Evolutionary conservation across 92 coral and sea anemone genomes (phyloP), one percentile per base, ranked within the genome.

Genomic region (Paragorgia papillata): DNA sequence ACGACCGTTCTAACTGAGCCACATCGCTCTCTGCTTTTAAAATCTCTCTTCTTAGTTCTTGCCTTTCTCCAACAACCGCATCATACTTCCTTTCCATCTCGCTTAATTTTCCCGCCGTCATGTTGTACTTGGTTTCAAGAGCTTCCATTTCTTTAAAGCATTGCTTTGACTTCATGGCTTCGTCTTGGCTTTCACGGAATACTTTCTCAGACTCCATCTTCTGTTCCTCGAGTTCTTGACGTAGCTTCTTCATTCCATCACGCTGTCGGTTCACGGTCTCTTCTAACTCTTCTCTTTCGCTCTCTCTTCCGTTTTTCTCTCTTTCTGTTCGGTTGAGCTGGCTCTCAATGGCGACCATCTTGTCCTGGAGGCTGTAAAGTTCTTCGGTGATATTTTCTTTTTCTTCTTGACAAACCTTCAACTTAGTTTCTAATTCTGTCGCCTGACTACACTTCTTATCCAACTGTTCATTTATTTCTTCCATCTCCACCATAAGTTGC

Each of bases 41-140:
- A 14, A 40, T 28, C 41, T 66, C 73, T 46, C 73, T 41, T 32
- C 73, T 40, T 26, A 66, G 56, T 17, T 66, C 73, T 26, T 66
- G 73, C 26, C 73, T 40, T 46, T 66, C 73, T 41, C 28, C 73
- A 39, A 43, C 53, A 9, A 66, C 29, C n/a, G 56, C 73, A 19
- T 66, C 73, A 26, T 66, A 35, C 73, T 66, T 66, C 20, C 73
- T 31, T 12, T 66, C 73, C 7, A 66, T 17, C 26, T 66, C 73
- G 55, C 49, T 17, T 44, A 66, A 66, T 13, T 41, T 66, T 28
- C 31, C 73, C 53, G 56, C 54, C 54, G 51, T 25, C 29, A 5
- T 15, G 18, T 22, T 25, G 30, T 17, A 66, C 32, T 66, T 66
- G 9, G 56, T 7, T 24, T 66, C 73, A 1, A 66, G 56, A 12